Base-by-base conservation (phyloP, 2,888 invertebrate genomes). In the Nysson spinosus region DNA sequence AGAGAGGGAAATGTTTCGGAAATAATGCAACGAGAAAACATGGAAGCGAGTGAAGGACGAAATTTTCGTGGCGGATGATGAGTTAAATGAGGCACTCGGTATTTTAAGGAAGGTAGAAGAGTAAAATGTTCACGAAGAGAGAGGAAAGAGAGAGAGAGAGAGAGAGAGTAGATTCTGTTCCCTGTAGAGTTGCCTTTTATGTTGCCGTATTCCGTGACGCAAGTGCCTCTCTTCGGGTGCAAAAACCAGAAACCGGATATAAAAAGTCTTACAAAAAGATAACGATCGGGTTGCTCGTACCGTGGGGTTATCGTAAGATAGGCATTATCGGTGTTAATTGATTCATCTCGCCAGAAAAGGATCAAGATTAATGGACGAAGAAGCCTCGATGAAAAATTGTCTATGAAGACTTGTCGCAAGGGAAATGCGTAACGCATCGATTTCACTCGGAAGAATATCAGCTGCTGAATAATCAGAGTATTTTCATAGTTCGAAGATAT, bases 321-420 rank as follows among this genome's bases (percentile, higher is more conserved):
- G 19, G 12, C 39, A 14, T 67, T 54, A 58, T 56, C 61, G 40
- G 44, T 47, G 42, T 67, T 67, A 72, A 71, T 71, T 54, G 57
- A 71, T 68, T 42, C 34, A 68, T 51, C 7, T 34, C 16, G 42
- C 12, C 22, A 14, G 22, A 9, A 14, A 32, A n/a, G n/a, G n/a
- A n/a, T n/a, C n/a, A n/a, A 55, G 54, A 71, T 71, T 71, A 71
- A 71, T 68, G 63, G 28, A 30, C 14, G 30, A 20, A 14, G 34
- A 30, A 35, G 37, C 51, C 35, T 37, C 37, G 49, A 35, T 43
- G 39, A 26, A 17, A n/a, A 11, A 17, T 30, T 30, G 51, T 28
- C 40, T 47, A 11, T 4, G 30, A 6, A 39, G 47, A 39, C 42
- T 50, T 9, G n/a, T 30, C 2, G 37, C 32, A 37, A 3, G 14